A percentile compares a stretch with the other conserved stretches of the same genome.
These are phyloP conservation scores for Calidris pygmaea DNA, from an alignment of 2,113 vertebrate species.

Conservation along the genomic window DNA sequence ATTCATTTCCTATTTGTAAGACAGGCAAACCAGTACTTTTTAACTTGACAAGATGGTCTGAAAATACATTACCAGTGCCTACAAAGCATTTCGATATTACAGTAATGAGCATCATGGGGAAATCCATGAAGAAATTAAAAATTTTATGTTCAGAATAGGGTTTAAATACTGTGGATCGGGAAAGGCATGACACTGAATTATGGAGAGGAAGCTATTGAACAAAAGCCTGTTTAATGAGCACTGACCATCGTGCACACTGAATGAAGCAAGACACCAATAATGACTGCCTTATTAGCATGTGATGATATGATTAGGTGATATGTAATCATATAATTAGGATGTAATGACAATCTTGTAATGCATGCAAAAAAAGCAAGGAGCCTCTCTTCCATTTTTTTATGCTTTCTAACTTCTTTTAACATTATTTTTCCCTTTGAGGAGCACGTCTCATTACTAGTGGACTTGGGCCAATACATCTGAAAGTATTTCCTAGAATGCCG, in stretches of 20 bases:
- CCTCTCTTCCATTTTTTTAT: background rate
- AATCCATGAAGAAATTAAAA: background rate
- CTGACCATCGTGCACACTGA: background rate
- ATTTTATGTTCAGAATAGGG: background rate
- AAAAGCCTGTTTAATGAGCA: background rate
- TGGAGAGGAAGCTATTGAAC: background rate
- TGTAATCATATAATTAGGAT: background rate
- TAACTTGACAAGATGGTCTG: background rate
- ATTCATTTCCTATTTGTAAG: background rate
- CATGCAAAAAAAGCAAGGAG: background rate
- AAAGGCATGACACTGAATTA: background rate
- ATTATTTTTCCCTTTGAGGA: background rate
- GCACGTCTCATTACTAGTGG: background rate
- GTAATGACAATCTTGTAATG: background rate
- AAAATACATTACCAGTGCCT: background rate
- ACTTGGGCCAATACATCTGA: background rate
- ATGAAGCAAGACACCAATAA: background rate
- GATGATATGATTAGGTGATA: background rate
- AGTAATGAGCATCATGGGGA: background rate
- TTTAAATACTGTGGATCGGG: background rate
- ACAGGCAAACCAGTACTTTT: background rate
- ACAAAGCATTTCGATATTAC: background rate
- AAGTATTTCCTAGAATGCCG: background rate
- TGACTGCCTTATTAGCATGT: background rate
- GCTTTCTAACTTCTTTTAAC: background rate